phyloP scores from a whole-genome alignment of 2,797 vertebrate genomes.

The Garrulus glandarius region DNA sequence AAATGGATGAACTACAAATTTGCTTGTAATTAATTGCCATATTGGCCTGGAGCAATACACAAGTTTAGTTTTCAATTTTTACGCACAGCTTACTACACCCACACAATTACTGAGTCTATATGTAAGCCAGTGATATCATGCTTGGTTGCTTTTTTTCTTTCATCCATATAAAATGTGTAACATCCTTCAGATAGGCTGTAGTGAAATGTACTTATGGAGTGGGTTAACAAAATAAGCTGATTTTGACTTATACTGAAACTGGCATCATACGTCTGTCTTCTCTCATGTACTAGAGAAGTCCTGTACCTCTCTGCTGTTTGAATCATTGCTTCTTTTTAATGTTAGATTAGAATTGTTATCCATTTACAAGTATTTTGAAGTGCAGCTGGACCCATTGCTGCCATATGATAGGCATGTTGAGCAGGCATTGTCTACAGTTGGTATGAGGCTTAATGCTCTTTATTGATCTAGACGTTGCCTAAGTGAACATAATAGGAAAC shows the following conservation, averaged over 20 bases:
- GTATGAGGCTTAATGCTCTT: slow-evolving; percentile 49
- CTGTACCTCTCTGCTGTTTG: background rate
- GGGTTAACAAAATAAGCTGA: background rate
- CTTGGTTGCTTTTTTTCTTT: background rate
- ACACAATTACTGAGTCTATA: background rate
- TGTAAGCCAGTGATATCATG: background rate
- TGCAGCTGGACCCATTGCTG: slow-evolving; percentile 20
- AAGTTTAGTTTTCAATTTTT: slow-evolving; percentile 2
- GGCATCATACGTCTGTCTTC: background rate
- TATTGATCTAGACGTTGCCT: slow-evolving; percentile 55
- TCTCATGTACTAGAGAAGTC: background rate
- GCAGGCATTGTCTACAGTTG: slow-evolving; percentile 54
- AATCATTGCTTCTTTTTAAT: slow-evolving; percentile 10
- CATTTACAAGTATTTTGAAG: slow-evolving; percentile 42
- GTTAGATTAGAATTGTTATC: slow-evolving; percentile 42
- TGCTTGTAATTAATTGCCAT: background rate
- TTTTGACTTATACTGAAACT: background rate
- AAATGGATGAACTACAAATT: background rate
- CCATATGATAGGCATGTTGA: slow-evolving; percentile 29
- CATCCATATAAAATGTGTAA: background rate
- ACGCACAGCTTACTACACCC: background rate
- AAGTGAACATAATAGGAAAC: slow-evolving; percentile 75
- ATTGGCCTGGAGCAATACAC: background rate
- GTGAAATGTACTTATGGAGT: background rate
- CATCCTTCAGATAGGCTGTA: background rate